Evolutionary conservation across 2,888 invertebrate genomes (phyloP).

Genomic region (Drosophila monieri): DNA sequence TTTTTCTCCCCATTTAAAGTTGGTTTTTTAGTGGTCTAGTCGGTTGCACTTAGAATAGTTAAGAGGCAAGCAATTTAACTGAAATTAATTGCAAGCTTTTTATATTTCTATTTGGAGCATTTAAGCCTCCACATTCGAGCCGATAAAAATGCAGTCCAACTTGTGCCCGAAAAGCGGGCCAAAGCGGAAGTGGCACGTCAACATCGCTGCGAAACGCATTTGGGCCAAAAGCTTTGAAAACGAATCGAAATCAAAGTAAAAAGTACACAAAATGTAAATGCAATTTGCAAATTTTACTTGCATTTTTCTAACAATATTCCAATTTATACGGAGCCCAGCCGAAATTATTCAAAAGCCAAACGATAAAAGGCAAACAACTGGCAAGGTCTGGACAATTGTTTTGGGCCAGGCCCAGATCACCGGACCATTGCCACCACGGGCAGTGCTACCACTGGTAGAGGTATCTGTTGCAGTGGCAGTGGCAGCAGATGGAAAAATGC

Average conservation of each 20-base stretch:
- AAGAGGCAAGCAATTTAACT: slow-evolving; percentile 33
- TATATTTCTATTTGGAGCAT: slow-evolving; percentile 27
- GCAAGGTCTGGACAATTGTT: slow-evolving; percentile 53
- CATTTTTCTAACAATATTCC: slow-evolving; percentile 62
- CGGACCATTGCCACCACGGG: slow-evolving; percentile 72
- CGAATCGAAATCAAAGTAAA: slow-evolving; percentile 15
- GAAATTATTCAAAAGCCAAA: slow-evolving; percentile 67
- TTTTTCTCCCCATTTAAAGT: not conserved
- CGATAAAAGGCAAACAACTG: slow-evolving; percentile 47
- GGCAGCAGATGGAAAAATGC: slow-evolving; percentile 68
- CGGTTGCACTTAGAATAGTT: slow-evolving; percentile 57
- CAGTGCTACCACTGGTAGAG: not conserved
- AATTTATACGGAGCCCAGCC: slow-evolving; percentile 51
- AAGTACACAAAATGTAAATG: slow-evolving; percentile 16
- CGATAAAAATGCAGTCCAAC: slow-evolving; percentile 55
- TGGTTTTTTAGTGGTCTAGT: slow-evolving; percentile 24
- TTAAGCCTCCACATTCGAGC: slow-evolving; percentile 19
- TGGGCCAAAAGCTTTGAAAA: slow-evolving; percentile 18
- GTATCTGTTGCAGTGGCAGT: slow-evolving; percentile 29
- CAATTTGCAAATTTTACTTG: slow-evolving; percentile 35
- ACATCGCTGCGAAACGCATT: slow-evolving; percentile 31
- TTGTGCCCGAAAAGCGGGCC: slow-evolving; percentile 45
- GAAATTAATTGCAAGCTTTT: slow-evolving; percentile 56
- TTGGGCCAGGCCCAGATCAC: slow-evolving; percentile 51
- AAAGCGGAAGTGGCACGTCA: slow-evolving; percentile 58